Base-by-base conservation (phyloP, 2,888 invertebrate genomes). In the Rhagonycha fulva region DNA sequence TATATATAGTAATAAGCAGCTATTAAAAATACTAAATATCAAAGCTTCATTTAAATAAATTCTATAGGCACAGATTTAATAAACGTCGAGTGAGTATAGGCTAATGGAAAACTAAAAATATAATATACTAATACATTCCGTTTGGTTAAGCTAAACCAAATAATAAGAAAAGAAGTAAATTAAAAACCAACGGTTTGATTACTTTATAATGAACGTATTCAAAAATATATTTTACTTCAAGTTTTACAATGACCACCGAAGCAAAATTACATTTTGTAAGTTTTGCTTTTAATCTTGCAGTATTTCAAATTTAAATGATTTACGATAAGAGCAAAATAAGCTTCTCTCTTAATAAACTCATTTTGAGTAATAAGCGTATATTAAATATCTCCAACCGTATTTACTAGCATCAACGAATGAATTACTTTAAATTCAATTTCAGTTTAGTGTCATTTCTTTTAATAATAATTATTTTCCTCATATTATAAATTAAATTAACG, bases 281-380 rank as follows among this genome's bases (percentile, higher is more conserved):
- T 72, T 68, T 71, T 77, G 74, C 68, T 72, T 75, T 75, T 23
- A 71, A 23, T 30, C 32, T 72, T 69, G 63, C 67, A 62, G 62
- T 70, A 72, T 75, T 78, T 78, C 75, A 78, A 73, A 76, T 78
- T 75, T 75, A 75, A 70, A 73, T 75, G 75, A 75, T 75, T 72
- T 75, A 75, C 75, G 32, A 67, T 62, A 28, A 11, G 70, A 70
- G 61, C 14, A 67, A 62, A 76, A 74, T 70, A 74, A 62, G 76
- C 68, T 74, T 69, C 63, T 70, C 70, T 70, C 72, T 76, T 78
- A 77, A 77, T 77, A 78, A 77, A 76, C 78, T 74, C 76, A 78
- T 76, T 78, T 67, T 71, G 75, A 67, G 71, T 72, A 77, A 47
- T 47, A 47, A 47, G 47, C 77, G 63, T 24, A 66, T 26, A 66